Evolutionary conservation across 2,888 invertebrate species (phyloP), one percentile per base, ranked within the genome.

Genomic region (Machimus atricapillus): DNA sequence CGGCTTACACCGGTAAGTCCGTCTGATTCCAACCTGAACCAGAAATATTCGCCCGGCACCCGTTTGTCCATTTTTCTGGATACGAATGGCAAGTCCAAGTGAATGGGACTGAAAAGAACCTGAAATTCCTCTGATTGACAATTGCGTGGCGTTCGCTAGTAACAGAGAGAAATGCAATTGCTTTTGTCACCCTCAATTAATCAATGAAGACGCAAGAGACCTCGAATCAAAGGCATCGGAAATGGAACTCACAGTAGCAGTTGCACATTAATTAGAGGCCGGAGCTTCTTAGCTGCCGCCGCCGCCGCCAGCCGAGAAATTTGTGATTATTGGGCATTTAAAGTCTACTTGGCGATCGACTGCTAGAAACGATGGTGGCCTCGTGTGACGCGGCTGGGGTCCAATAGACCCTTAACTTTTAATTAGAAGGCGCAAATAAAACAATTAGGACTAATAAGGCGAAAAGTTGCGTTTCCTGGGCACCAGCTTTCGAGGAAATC

Each of bases 31-130:
- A 90, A 91, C 90, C 83, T 89, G 89, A 92, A 92, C 92, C 91
- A 91, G 92, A 91, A 91, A 90, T 90, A 90, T 90, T 91, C 90
- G 91, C 91, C 90, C 91, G 89, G 89, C 87, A 88, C 88, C 88
- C 43, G 85, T 74, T 85, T 46, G 74, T 27, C 23, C 23, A 46
- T 19, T 66, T 88, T 89, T 87, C 82, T 87, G 43, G 77, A 88
- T 88, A 23, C 81, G 37, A 85, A 76, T 27, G 58, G 1, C 37
- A 31, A 31, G 52, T 40, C 43, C 34, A 23, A 73, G 23, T 81
- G 66, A 23, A 27, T 43, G 34, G 9, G 81, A 31, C 37, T 76
- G 46, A 46, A 46, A 58, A 58, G 43, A 82, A 34, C 56, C 56
- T 82, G 19, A 34, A 82, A 58, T 19, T 23, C 58, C 31, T 37